These are phyloP conservation scores for Drosophila pegasa DNA, from an alignment of 2,888 invertebrate species.

Conservation along the genomic window DNA sequence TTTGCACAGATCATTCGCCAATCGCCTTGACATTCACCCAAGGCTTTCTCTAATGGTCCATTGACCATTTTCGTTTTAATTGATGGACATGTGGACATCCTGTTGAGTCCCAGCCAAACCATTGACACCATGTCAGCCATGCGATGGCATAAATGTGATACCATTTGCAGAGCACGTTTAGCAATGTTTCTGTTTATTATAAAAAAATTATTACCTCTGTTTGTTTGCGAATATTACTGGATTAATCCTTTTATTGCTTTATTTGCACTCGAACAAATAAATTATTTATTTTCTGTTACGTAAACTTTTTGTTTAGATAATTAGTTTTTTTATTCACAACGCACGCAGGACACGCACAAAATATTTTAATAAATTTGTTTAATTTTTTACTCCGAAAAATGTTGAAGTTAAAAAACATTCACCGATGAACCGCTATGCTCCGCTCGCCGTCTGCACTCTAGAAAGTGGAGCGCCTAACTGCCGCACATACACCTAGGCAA, in stretches of 20 bases:
- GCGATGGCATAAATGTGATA: conserved; percentile 51
- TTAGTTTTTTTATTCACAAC: conserved; percentile 29
- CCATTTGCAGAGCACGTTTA: conserved; percentile 34
- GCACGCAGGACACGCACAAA: conserved; percentile 59
- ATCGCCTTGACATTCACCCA: conserved; percentile 68
- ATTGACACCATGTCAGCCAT: conserved; percentile 72
- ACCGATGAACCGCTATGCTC: conserved; percentile 59
- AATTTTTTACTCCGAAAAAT: conserved; percentile 25
- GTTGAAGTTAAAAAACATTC: conserved; percentile 22
- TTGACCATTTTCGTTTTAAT: conserved; percentile 79
- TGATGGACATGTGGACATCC: conserved; percentile 74
- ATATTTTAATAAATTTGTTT: conserved; percentile 15
- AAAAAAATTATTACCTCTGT: conserved; percentile 39
- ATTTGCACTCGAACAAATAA: conserved; percentile 33
- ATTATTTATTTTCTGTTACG: conserved; percentile 5
- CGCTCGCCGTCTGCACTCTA: conserved; percentile 70
- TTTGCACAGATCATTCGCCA: conserved; percentile 36
- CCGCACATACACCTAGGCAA: conserved; percentile 61
- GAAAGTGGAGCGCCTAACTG: conserved; percentile 78
- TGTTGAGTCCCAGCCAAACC: conserved; percentile 51
- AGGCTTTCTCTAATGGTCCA: conserved; percentile 75
- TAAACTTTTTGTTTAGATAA: conserved; percentile 13
- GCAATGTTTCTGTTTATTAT: conserved; percentile 6
- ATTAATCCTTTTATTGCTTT: conserved; percentile 38
- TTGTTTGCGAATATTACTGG: conserved; percentile 6